A percentile compares a stretch with the other conserved stretches of the same genome.
phyloP scores from a whole-genome alignment of 2,888 invertebrate genomes.

The Oxyscelio sp. region DNA sequence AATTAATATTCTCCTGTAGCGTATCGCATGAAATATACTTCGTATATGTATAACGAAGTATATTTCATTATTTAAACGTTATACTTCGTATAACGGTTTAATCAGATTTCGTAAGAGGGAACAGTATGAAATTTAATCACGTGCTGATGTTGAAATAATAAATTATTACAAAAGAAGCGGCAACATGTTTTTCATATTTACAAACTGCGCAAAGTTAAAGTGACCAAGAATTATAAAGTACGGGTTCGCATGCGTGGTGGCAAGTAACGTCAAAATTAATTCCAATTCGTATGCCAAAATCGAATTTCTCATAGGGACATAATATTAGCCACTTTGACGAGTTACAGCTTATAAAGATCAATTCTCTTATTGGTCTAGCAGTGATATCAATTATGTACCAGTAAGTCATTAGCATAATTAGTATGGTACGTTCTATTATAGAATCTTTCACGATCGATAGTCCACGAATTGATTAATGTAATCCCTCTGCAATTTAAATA shows the following conservation, averaged over 20 bases:
- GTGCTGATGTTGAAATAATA: constrained; percentile 27
- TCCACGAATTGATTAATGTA: constrained; percentile 21
- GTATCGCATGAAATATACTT: constrained; percentile 30
- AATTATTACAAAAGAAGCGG: neutral
- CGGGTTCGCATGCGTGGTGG: too few species aligned
- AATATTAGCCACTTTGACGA: constrained; percentile 26
- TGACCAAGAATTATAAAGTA: too few species aligned
- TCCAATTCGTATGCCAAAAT: too few species aligned
- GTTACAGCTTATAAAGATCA: constrained; percentile 49
- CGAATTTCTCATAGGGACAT: too few species aligned
- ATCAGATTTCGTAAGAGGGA: constrained; percentile 20
- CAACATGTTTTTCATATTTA: constrained; percentile 6
- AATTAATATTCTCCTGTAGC: constrained; percentile 40
- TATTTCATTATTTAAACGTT: too few species aligned
- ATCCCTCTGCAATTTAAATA: constrained; percentile 2
- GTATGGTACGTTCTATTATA: constrained; percentile 34
- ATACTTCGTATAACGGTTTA: too few species aligned
- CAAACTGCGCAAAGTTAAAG: neutral
- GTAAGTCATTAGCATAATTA: constrained; percentile 63
- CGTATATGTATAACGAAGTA: too few species aligned
- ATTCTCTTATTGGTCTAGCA: constrained; percentile 30
- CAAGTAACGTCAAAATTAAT: too few species aligned
- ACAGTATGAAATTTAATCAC: constrained; percentile 21
- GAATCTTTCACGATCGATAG: constrained; percentile 47
- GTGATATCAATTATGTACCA: constrained; percentile 53